These are phyloP conservation scores for Ophonus ardosiacus DNA, from an alignment of 2,888 invertebrate species.

Conservation along the genomic window DNA sequence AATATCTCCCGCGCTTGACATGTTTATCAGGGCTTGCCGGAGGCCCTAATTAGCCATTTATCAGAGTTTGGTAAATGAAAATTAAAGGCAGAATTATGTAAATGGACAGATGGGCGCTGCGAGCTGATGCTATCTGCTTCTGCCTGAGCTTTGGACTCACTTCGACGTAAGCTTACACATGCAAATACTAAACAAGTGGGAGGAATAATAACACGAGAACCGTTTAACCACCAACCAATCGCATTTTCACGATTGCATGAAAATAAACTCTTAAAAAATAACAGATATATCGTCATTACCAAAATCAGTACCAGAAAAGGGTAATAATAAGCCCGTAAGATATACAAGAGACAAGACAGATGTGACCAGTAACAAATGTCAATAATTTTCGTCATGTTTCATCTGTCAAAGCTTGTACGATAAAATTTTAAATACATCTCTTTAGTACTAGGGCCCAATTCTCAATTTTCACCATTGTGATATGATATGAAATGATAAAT, in stretches of 20 bases:
- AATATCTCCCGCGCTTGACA: conserved; percentile 29
- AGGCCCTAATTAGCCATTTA: conserved; percentile 47
- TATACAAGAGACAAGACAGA: too few relatives aligned
- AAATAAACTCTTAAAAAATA: neutral
- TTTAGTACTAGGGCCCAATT: too few relatives aligned
- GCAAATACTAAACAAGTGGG: conserved; percentile 9
- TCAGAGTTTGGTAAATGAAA: conserved; percentile 54
- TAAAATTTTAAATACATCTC: too few relatives aligned
- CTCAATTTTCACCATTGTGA: too few relatives aligned
- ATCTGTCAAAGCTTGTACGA: too few relatives aligned
- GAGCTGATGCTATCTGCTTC: conserved; percentile 11
- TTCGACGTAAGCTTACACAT: conserved; percentile 8
- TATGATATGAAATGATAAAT: too few relatives aligned
- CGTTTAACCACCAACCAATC: neutral
- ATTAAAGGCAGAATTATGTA: conserved; percentile 60
- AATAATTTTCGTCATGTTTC: too few relatives aligned
- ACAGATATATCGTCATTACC: too few relatives aligned
- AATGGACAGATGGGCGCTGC: conserved; percentile 52
- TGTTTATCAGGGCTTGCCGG: conserved; percentile 20
- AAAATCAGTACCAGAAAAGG: too few relatives aligned
- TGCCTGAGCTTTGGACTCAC: neutral
- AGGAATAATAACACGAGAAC: neutral
- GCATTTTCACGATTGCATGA: neutral
- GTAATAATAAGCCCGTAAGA: too few relatives aligned
- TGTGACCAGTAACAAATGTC: too few relatives aligned